A percentile compares a stretch with the other conserved stretches of the same genome.
phyloP scores from a whole-genome alignment of 2,888 invertebrate species.

The Apodemia mormo region DNA sequence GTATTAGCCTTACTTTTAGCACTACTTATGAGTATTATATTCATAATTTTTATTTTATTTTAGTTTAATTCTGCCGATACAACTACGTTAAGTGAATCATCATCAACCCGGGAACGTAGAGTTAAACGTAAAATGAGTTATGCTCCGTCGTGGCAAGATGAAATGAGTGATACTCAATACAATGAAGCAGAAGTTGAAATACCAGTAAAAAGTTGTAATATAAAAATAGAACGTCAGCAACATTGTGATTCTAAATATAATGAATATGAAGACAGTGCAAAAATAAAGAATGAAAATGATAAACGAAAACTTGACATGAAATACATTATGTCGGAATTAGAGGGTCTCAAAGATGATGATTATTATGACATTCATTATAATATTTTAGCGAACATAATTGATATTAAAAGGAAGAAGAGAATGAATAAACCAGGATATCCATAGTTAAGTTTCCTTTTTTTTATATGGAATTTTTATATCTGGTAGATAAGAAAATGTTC shows the following conservation, averaged over 20 bases:
- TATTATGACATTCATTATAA: neutral
- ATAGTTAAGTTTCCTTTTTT: neutral
- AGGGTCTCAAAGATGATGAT: neutral
- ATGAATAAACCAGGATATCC: neutral
- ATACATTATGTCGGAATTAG: neutral
- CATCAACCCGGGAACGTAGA: neutral
- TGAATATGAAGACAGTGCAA: neutral
- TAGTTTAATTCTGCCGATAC: neutral
- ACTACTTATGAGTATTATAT: neutral
- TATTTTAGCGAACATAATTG: neutral
- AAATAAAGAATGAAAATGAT: neutral
- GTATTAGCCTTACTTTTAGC: too few species aligned
- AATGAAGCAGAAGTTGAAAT: neutral
- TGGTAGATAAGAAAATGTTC: too few species aligned
- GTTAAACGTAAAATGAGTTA: neutral
- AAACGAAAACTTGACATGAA: conserved; percentile 1
- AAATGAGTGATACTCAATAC: neutral
- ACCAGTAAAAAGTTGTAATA: neutral
- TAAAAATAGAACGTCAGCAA: neutral
- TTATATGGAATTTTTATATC: too few species aligned
- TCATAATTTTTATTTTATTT: neutral
- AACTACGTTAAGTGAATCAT: neutral
- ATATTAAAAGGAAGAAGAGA: neutral
- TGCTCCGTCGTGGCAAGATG: neutral
- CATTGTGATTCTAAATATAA: neutral